These are phyloP conservation scores for Phortica variegata DNA, from an alignment of 1,140 invertebrate genomes.

Conservation along the genomic window DNA sequence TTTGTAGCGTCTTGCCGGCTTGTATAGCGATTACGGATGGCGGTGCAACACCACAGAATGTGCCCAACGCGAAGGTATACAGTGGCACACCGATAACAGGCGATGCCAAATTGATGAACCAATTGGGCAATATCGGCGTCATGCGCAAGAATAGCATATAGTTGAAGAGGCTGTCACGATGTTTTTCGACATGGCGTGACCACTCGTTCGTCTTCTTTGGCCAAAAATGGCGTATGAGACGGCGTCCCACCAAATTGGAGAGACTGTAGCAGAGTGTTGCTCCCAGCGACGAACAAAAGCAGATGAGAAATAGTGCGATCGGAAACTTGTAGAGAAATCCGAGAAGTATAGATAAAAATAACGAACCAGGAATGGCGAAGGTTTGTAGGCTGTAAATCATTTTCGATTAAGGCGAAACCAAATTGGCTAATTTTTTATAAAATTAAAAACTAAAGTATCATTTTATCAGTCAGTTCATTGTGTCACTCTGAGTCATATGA, in stretches of 20 bases:
- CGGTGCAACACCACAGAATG: conserved; percentile 92
- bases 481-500: too few relatives aligned
- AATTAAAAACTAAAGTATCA: too few relatives aligned
- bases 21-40: conserved; percentile 97
- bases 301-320: conserved; percentile 86
- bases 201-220: conserved; percentile 84
- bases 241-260: conserved; percentile 84
- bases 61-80: conserved; percentile 89
- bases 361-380: conserved; percentile 98
- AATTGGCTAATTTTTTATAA: not conserved
- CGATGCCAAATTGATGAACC: conserved; percentile 98
- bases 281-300: conserved; percentile 93
- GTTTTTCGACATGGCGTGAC: conserved; percentile 81
- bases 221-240: conserved; percentile 84
- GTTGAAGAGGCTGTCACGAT: conserved; percentile 87
- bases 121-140: conserved; percentile 97
- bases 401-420: conserved; percentile 23
- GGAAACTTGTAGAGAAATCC: conserved; percentile 96
- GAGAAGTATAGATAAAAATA: conserved; percentile 95
- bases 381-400: conserved; percentile 82
- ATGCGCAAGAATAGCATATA: conserved; percentile 97
- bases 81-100: conserved; percentile 96
- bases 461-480: too few relatives aligned
- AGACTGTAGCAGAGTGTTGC: conserved; percentile 94
- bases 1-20: conserved; percentile 93